Percentiles rank a stretch among this genome's conserved stretches.
Conservation (phyloP, 2,888 invertebrate genomes). For the Limnephilus rhombicus region DNA sequence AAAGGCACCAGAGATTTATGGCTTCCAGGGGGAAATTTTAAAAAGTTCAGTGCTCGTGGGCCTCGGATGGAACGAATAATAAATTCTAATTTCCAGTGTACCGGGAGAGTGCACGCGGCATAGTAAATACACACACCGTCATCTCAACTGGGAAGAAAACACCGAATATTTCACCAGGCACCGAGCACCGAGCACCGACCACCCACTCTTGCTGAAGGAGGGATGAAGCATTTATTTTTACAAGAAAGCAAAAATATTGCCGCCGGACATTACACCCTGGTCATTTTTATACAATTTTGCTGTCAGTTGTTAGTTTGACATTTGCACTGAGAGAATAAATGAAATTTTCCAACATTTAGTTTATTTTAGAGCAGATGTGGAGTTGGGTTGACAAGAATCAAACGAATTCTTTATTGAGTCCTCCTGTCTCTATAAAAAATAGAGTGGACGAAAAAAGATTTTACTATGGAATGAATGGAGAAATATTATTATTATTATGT, state of each 20-base stretch:
- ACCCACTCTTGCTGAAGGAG: not conserved
- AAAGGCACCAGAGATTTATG: slow-evolving; percentile 52
- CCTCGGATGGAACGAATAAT: slow-evolving; percentile 32
- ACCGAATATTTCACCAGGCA: not conserved
- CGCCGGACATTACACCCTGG: not conserved
- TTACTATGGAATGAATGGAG: not conserved
- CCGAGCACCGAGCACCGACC: not conserved
- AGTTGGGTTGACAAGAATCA: not conserved
- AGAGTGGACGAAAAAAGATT: not conserved
- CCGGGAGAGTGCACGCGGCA: slow-evolving; percentile 30
- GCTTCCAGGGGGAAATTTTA: slow-evolving; percentile 40
- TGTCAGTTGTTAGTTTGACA: not conserved
- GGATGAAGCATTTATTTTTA: not conserved
- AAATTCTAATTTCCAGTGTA: slow-evolving; percentile 47
- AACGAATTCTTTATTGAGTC: not conserved
- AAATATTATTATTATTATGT: not conserved
- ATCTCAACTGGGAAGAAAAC: not conserved
- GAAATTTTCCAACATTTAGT: not conserved
- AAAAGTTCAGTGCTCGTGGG: slow-evolving; percentile 32
- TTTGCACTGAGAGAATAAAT: not conserved
- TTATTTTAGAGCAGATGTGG: not conserved
- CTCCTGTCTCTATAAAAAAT: too few relatives aligned
- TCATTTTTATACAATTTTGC: not conserved
- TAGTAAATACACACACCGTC: not conserved
- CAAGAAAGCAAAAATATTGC: not conserved